These are phyloP conservation scores for Xestobium rufovillosum DNA, from an alignment of 2,888 invertebrate genomes.

Conservation along the genomic window DNA sequence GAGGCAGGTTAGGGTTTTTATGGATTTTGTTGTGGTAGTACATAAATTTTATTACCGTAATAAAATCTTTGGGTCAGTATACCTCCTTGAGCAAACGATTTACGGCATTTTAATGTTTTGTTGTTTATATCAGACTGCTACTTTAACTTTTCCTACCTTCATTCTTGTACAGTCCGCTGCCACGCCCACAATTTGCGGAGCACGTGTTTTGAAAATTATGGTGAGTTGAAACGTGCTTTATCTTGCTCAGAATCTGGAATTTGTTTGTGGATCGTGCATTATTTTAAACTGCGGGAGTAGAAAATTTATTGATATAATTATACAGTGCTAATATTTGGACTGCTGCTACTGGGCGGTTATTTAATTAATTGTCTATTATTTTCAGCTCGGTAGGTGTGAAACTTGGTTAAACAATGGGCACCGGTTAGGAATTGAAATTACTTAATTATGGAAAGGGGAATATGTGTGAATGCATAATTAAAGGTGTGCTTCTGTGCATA, in stretches of 20 bases:
- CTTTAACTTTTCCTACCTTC: no score
- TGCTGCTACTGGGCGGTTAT: slow-evolving; percentile 19
- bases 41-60: no score
- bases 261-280: slow-evolving; percentile 21
- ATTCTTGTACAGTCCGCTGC: no score
- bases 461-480: slow-evolving; percentile 8
- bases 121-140: no score
- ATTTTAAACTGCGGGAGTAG: slow-evolving; percentile 19
- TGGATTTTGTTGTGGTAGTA: no score
- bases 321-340: slow-evolving; percentile 20
- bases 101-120: no score
- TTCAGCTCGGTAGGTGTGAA: slow-evolving; percentile 8
- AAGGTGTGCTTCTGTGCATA: no score
- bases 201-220: no score
- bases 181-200: no score
- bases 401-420: slow-evolving; percentile 9
- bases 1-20: no score
- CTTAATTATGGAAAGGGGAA: slow-evolving; percentile 15
- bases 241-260: slow-evolving; percentile 18
- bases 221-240: slow-evolving; percentile 24
- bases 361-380: slow-evolving; percentile 23
- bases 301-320: slow-evolving; percentile 24
- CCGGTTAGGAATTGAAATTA: slow-evolving; percentile 14
- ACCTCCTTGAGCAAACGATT: no score
- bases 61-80: no score